phyloP scores from a whole-genome alignment of 2,113 vertebrate genomes.

The Beaufortia kweichowensis region DNA sequence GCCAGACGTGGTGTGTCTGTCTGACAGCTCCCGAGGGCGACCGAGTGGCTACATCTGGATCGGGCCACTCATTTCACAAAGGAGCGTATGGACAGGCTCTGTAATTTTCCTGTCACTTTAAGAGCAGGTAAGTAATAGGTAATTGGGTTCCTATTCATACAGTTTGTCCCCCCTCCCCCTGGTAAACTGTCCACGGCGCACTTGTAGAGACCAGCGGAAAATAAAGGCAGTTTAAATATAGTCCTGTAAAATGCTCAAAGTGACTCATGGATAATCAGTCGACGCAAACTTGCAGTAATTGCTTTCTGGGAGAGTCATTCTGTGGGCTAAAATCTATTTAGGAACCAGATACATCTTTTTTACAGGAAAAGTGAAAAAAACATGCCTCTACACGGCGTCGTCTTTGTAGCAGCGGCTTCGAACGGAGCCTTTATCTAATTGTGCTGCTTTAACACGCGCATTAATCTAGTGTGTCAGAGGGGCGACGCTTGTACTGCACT shows the following conservation, averaged over 20 bases:
- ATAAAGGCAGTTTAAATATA: slow-evolving; percentile 27
- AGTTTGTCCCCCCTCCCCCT: not conserved
- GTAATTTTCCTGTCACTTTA: slow-evolving; percentile 42
- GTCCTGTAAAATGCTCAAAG: slow-evolving; percentile 13
- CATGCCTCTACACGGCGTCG: slow-evolving; percentile 16
- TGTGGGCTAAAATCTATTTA: slow-evolving; percentile 36
- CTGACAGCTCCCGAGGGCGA: not conserved
- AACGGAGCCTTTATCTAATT: slow-evolving; percentile 10
- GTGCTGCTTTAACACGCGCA: slow-evolving; percentile 33
- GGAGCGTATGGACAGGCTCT: slow-evolving; percentile 5
- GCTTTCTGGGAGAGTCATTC: slow-evolving; percentile 37
- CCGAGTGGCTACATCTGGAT: not conserved
- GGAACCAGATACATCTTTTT: slow-evolving; percentile 37
- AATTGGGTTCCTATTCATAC: slow-evolving; percentile 44
- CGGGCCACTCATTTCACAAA: not conserved
- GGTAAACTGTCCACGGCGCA: not conserved
- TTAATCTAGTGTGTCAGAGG: slow-evolving; percentile 43
- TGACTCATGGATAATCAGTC: slow-evolving; percentile 40
- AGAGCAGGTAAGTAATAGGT: slow-evolving; percentile 40
- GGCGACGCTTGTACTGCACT: slow-evolving; percentile 8
- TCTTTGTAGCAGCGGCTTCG: slow-evolving; percentile 7
- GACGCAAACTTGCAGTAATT: slow-evolving; percentile 35
- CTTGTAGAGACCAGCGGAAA: slow-evolving; percentile 8
- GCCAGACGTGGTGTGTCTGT: not conserved
- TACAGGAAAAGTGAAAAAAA: not conserved